These are phyloP conservation scores for Sebastes minor DNA, from an alignment of 2,797 vertebrate genomes.

Conservation along the genomic window DNA sequence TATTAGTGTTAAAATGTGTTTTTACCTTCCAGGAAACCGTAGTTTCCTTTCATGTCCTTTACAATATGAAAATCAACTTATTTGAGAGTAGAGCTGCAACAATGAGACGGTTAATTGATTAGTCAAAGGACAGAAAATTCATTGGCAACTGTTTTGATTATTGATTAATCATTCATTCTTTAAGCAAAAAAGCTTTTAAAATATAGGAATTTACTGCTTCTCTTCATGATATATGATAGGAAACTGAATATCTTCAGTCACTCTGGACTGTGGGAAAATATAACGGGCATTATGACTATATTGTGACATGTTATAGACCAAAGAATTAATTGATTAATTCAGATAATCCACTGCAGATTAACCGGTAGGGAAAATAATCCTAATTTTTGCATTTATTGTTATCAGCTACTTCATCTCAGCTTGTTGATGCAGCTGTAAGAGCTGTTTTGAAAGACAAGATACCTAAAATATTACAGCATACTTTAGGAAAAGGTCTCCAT, in stretches of 20 bases:
- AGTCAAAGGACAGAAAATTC: background rate
- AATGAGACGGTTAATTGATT: no score
- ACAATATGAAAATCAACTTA: background rate
- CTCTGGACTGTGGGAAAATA: background rate
- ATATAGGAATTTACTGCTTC: background rate
- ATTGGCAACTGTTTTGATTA: background rate
- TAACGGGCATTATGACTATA: background rate
- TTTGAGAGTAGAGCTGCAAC: background rate
- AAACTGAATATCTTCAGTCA: background rate
- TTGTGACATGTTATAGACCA: background rate
- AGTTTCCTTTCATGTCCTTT: background rate
- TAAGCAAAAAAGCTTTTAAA: background rate
- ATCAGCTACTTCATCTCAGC: background rate
- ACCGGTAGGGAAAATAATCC: accelerated
- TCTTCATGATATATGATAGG: background rate
- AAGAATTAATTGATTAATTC: background rate
- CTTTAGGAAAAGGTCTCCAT: background rate
- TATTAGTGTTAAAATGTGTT: background rate
- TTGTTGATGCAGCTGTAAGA: background rate
- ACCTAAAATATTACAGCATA: background rate
- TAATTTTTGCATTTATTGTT: background rate
- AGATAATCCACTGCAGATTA: background rate
- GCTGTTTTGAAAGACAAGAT: background rate
- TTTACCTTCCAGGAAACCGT: background rate
- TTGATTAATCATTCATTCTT: background rate